Evolutionary conservation across 2,888 invertebrate species (phyloP), one percentile per base, ranked within the genome.

Genomic region (Labia minor): DNA sequence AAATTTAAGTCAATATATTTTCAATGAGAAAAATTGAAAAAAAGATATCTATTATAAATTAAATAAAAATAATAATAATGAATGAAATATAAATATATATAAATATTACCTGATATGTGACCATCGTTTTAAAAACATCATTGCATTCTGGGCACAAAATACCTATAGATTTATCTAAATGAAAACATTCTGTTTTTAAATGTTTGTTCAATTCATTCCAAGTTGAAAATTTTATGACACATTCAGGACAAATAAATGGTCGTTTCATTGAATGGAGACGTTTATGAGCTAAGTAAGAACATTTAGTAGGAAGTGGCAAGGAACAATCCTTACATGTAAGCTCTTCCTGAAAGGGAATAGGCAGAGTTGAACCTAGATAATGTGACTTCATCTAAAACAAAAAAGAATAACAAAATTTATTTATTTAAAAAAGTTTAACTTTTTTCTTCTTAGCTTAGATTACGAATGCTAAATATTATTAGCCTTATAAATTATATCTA

Each of bases 211-310:
- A 68, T 1, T 65, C 21, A 19, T 64, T 37, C 68, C 68, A 68
- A 11, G 37, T 16, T n/a, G n/a, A 20, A 37, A 65, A 68, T 19
- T 64, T 37, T 19, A 11, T 26, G 66, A 21, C 62, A 65, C 68
- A 68, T n/a, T 68, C 68, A 3, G 68, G 68, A 61, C 68, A 68
- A 61, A 68, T 49, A 26, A 37, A 68, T 16, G 68, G 68, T 19
- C 33, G 20, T n/a, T 37, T 33, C 21, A 49, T 64, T 1, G 21
- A 37, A 49, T 68, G 68, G 16, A 21, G 18, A 16, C 68, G 62
- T 11, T n/a, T 20, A 63, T 68, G 68, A 10, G 68, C 68, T 10
- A n/a, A 14, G 4, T 66, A 37, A 49, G 64, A 26, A 19, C 68
- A 68, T 11, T 33, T 6, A 20, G 65, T 26, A 26, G 67, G 67